Percentiles rank a stretch among this genome's conserved stretches.
These are phyloP conservation scores for Carapus acus DNA, from an alignment of 2,797 vertebrate genomes.

Conservation along the genomic window DNA sequence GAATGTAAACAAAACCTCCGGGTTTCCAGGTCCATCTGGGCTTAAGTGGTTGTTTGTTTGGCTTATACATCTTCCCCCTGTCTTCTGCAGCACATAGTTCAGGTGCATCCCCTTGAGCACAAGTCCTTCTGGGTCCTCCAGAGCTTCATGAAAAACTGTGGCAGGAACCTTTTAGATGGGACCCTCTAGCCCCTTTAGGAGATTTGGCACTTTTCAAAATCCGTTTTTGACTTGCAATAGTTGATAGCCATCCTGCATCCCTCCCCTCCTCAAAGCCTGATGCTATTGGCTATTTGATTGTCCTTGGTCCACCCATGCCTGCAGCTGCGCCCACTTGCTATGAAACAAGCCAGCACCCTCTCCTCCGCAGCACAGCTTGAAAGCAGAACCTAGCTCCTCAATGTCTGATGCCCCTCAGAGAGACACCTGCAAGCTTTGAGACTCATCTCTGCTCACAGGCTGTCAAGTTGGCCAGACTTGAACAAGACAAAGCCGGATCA, in stretches of 20 bases:
- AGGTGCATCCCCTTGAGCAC: too few species aligned
- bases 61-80: too few species aligned
- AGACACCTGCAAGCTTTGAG: neutral
- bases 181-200: neutral
- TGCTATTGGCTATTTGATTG: conserved; percentile 18
- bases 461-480: too few species aligned
- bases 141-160: neutral
- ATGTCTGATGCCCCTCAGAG: too few species aligned
- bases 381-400: conserved; percentile 25
- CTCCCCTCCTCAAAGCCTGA: conserved; percentile 1
- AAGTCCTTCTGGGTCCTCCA: neutral
- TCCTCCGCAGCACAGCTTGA: conserved; percentile 28
- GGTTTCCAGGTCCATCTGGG: too few species aligned
- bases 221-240: too few species aligned
- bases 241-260: neutral
- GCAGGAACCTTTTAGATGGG: neutral
- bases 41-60: too few species aligned
- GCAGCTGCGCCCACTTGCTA: conserved; percentile 26
- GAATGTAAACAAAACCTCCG: too few species aligned
- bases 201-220: neutral
- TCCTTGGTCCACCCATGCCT: conserved; percentile 11
- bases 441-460: neutral
- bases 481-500: neutral
- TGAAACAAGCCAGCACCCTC: conserved; percentile 2
- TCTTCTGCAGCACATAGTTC: neutral